Evolutionary conservation across 2,113 vertebrate species (phyloP).

Genomic region (Clarias gariepinus): DNA sequence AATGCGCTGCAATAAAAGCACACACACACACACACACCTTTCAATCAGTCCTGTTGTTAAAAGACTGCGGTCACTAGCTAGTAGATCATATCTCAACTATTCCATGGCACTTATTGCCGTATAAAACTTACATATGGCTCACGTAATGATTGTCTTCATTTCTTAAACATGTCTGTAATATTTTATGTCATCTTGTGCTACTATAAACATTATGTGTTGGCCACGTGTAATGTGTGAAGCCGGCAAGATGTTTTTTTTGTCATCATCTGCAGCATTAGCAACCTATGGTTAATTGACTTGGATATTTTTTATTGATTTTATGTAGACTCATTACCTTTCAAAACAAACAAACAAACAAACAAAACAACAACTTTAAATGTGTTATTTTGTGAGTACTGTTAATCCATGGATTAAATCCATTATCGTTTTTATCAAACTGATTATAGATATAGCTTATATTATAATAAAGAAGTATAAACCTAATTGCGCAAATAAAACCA

Average conservation of each 20-base stretch:
- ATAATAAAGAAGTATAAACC: slow-evolving; percentile 75
- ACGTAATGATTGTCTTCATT: slow-evolving; percentile 52
- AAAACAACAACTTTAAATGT: not conserved
- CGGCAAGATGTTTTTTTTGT: not conserved
- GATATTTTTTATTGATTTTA: not conserved
- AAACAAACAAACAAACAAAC: not conserved
- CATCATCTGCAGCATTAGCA: not conserved
- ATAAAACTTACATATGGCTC: slow-evolving; percentile 53
- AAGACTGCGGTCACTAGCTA: slow-evolving; percentile 41
- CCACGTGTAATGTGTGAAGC: not conserved
- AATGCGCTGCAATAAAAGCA: slow-evolving; percentile 4
- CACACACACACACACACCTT: not conserved
- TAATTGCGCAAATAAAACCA: slow-evolving; percentile 81
- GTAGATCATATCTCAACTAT: slow-evolving; percentile 54
- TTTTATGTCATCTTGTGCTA: slow-evolving; percentile 43
- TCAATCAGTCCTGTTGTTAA: slow-evolving; percentile 22
- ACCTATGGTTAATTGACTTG: not conserved
- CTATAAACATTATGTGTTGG: slow-evolving; percentile 30
- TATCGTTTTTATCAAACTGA: not conserved
- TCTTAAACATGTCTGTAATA: slow-evolving; percentile 50
- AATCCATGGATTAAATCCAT: not conserved
- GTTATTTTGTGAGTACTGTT: not conserved
- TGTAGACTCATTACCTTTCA: not conserved
- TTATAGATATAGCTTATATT: not conserved
- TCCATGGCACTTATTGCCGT: slow-evolving; percentile 54